Conservation (phyloP, 2,113 vertebrate species). For the Phrynosoma blainvillii region DNA sequence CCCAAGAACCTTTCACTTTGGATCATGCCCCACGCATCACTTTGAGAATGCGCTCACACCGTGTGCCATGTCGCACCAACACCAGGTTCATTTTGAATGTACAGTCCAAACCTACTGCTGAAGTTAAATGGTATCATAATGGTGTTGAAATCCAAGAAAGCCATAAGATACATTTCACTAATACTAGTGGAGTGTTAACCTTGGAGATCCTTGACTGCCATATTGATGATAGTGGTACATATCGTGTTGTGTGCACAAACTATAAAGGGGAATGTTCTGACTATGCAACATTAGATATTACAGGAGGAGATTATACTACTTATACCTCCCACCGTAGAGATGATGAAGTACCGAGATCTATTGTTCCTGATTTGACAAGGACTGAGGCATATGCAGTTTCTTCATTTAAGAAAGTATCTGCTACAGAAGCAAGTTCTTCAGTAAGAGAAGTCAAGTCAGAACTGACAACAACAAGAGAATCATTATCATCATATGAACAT, state of each 20-base stretch:
- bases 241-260: constrained; percentile 91
- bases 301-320: constrained; percentile 85
- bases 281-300: constrained; percentile 92
- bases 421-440: constrained; percentile 84
- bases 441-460: constrained; percentile 88
- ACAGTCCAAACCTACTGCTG: constrained; percentile 90
- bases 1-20: constrained; percentile 92
- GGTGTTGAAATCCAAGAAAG: constrained; percentile 87
- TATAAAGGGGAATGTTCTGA: constrained; percentile 94
- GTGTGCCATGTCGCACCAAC: constrained; percentile 85
- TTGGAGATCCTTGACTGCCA: constrained; percentile 91
- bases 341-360: constrained; percentile 85
- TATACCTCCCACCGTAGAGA: constrained; percentile 86
- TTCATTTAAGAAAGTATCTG: constrained; percentile 87
- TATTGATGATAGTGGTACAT: constrained; percentile 91
- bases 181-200: constrained; percentile 90
- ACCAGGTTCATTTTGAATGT: constrained; percentile 94
- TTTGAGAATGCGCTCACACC: constrained; percentile 94
- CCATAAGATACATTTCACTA: constrained; percentile 87
- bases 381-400: constrained; percentile 90
- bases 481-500: constrained; percentile 79
- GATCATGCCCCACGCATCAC: constrained; percentile 93
- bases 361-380: constrained; percentile 87
- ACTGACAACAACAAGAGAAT: constrained; percentile 84
- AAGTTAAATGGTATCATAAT: constrained; percentile 95